Base-by-base conservation (phyloP, 2,113 vertebrate genomes). In the Steatornis caripensis region DNA sequence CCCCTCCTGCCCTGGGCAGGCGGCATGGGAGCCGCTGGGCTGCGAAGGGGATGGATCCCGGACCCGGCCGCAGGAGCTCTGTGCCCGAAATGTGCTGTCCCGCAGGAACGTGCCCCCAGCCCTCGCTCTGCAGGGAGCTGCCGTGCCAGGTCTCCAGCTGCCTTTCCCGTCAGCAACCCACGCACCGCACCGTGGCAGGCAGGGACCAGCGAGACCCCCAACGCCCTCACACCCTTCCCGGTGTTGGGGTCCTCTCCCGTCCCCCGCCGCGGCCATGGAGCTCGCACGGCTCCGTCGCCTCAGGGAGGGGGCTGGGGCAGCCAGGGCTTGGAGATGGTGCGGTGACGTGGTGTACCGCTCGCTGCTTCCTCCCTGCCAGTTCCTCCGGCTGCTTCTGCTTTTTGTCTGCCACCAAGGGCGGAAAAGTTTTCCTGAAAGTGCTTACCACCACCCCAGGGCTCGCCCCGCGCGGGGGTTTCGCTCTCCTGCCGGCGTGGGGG, bases 401-500 rank as follows among this genome's bases (percentile, higher is more conserved):
- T 95, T 68, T 15, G 12, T 10, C n/a, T 58, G 27, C 4, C 11
- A 14, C n/a, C 0, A 5, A 32, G 58, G 13, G 43, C 0, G 0
- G 24, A 2, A 5, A 36, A 61, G 45, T 21, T 90, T 57, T 58
- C 65, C 78, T 76, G 48, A 8, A 49, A 3, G 29, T 0, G 12
- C 49, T 65, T n/a, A n/a, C n/a, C n/a, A n/a, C n/a, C 26, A 20
- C 29, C 5, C 6, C 0, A 1, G 46, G 46, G 7, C 17, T 72
- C 4, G 1, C 23, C 39, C n/a, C 0, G 5, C 0, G 1, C 0
- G 0, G 15, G 22, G 5, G n/a, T n/a, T 12, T 13, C 0, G 10
- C 58, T 53, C 21, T 53, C 29, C 64, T 10, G 34, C 17, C 1
- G 1, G 34, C 2, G 1, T 0, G 1, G 5, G 53, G n/a, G 30